These are phyloP conservation scores for Himantopus leucocephalus DNA, from an alignment of 2,113 vertebrate species.

Conservation along the genomic window DNA sequence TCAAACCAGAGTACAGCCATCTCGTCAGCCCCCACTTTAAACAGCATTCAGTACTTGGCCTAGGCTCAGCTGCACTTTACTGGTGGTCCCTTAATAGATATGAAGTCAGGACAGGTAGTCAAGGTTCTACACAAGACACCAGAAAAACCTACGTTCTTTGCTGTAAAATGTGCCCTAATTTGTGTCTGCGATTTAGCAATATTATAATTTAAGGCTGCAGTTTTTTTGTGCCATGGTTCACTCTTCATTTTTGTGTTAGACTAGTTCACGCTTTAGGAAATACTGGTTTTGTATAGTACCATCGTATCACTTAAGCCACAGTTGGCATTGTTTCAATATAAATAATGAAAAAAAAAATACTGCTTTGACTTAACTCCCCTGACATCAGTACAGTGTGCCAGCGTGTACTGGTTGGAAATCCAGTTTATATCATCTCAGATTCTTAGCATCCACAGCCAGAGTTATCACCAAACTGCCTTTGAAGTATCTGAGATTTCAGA, in stretches of 20 bases:
- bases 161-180: background rate
- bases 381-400: background rate
- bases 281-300: background rate
- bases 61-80: background rate
- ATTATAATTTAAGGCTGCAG: background rate
- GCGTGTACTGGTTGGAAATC: background rate
- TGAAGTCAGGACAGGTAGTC: background rate
- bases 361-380: background rate
- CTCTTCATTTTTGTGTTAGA: background rate
- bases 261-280: background rate
- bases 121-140: background rate
- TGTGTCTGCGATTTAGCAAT: background rate
- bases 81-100: background rate
- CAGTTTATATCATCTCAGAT: background rate
- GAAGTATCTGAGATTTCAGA: background rate
- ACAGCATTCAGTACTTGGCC: background rate
- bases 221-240: background rate
- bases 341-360: background rate
- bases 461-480: background rate
- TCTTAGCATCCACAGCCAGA: background rate
- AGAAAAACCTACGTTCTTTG: background rate
- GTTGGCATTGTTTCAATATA: background rate
- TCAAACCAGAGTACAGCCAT: background rate
- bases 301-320: background rate
- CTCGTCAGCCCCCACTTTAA: background rate